A percentile compares a stretch with the other conserved stretches of the same genome.
These are phyloP conservation scores for Scotopteryx bipunctaria DNA, from an alignment of 2,888 invertebrate species.

Conservation along the genomic window DNA sequence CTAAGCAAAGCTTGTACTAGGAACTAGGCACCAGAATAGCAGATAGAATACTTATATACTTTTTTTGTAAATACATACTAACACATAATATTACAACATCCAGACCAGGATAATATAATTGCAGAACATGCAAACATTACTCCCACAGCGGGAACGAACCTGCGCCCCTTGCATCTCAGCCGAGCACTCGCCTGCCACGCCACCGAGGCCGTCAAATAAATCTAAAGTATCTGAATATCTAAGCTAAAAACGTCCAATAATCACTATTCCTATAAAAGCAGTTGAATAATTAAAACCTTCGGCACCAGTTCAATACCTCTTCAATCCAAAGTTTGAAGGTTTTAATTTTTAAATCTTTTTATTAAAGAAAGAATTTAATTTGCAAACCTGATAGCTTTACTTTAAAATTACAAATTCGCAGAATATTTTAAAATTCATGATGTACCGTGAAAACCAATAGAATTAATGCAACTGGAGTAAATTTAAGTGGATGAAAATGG, in stretches of 20 bases:
- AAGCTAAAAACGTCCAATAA: neutral
- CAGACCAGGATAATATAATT: too few species aligned
- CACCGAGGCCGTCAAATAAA: too few species aligned
- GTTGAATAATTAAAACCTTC: neutral
- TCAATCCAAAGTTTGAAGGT: neutral
- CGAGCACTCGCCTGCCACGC: too few species aligned
- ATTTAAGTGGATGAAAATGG: neutral
- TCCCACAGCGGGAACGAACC: too few species aligned
- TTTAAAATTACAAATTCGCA: neutral
- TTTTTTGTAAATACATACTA: too few species aligned
- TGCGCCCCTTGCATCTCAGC: too few species aligned
- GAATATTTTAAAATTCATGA: neutral
- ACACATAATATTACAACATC: too few species aligned
- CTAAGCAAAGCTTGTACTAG: too few species aligned
- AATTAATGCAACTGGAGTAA: neutral
- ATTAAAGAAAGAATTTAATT: neutral
- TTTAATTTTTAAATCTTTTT: neutral
- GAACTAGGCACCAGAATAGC: too few species aligned
- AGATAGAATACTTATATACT: too few species aligned
- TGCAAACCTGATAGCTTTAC: neutral
- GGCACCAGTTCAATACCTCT: constrained; percentile 2
- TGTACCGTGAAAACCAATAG: neutral
- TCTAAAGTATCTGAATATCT: too few species aligned
- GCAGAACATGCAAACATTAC: too few species aligned
- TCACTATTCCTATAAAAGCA: neutral